These are phyloP conservation scores for Oryzias javanicus DNA, from an alignment of 2,113 vertebrate species.

Conservation along the genomic window DNA sequence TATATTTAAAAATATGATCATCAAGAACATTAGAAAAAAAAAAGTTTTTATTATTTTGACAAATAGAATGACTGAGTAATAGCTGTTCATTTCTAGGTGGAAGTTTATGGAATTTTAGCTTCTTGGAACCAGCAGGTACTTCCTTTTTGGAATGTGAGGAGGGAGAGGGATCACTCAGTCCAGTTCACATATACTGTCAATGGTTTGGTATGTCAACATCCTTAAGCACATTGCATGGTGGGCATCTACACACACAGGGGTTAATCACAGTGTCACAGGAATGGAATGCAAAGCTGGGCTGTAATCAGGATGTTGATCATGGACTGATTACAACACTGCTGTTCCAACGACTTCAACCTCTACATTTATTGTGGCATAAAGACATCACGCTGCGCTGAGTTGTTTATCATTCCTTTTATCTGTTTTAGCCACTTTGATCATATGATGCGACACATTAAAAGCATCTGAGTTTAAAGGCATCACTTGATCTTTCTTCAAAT, in stretches of 20 bases:
- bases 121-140: background rate
- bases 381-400: background rate
- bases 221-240: slow-evolving; percentile 1
- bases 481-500: slow-evolving; percentile 1
- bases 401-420: slow-evolving; percentile 2
- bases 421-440: slow-evolving; percentile 10
- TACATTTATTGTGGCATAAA: background rate
- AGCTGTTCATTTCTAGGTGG: too few species aligned
- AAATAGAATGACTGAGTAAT: too few species aligned
- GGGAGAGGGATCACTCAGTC: too few species aligned
- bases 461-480: slow-evolving; percentile 4
- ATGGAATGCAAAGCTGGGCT: slow-evolving; percentile 45
- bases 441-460: background rate
- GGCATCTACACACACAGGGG: slow-evolving; percentile 33
- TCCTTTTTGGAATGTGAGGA: background rate
- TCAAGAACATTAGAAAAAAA: too few species aligned
- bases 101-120: too few species aligned
- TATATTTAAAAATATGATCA: too few species aligned
- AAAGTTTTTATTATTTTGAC: too few species aligned
- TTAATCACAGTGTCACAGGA: slow-evolving; percentile 43
- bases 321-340: slow-evolving; percentile 40
- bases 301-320: slow-evolving; percentile 56
- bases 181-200: too few species aligned
- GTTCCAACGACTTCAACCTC: slow-evolving; percentile 3
- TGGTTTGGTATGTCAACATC: background rate